Evolutionary conservation across 2,888 invertebrate species (phyloP).

Genomic region (Acanthosepion esculentum): DNA sequence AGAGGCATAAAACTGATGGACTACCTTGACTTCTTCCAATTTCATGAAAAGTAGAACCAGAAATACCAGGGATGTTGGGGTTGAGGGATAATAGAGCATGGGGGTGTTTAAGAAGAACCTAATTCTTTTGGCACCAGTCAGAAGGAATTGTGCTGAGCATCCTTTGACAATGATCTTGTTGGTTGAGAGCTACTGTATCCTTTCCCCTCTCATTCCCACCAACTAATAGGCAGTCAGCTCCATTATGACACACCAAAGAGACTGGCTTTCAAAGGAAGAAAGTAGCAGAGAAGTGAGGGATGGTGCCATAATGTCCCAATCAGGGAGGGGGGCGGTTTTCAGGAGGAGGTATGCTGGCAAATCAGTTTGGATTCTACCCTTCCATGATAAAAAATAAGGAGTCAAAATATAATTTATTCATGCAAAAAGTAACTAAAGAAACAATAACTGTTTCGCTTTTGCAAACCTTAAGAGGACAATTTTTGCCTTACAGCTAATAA

Average conservation of each 20-base stretch:
- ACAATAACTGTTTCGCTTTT: background rate
- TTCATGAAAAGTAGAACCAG: background rate
- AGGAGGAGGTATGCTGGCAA: background rate
- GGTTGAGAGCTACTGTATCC: background rate
- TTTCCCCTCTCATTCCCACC: background rate
- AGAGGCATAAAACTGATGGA: background rate
- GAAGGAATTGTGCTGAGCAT: background rate
- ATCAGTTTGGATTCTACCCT: background rate
- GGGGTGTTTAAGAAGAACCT: background rate
- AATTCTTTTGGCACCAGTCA: slow-evolving; percentile 33
- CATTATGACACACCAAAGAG: slow-evolving; percentile 2
- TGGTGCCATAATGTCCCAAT: background rate
- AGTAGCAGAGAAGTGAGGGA: background rate
- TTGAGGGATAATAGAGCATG: background rate
- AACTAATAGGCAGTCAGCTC: background rate
- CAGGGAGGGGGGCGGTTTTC: background rate
- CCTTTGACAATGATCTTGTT: slow-evolving; percentile 6
- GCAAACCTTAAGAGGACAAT: background rate
- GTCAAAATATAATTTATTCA: background rate
- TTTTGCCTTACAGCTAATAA: background rate
- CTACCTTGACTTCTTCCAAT: background rate
- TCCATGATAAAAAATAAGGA: background rate
- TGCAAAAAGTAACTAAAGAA: background rate
- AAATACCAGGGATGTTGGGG: background rate
- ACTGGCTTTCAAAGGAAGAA: background rate